phyloP scores from a whole-genome alignment of 2,888 invertebrate species.

The Ectemnius lituratus region DNA sequence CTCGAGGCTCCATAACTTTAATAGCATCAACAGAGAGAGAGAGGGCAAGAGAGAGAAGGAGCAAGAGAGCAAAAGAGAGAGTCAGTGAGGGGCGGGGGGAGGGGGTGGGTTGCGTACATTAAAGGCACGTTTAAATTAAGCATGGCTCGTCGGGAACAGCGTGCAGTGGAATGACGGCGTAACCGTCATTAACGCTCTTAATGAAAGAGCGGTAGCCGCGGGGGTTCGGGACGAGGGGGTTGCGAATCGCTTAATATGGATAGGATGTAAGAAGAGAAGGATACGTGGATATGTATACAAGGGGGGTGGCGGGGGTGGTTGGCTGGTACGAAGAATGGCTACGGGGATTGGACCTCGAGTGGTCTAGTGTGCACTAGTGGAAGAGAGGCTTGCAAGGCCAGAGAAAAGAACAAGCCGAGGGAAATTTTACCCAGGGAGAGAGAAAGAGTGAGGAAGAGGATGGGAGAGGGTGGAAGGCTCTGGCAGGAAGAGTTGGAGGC shows the following conservation, averaged over 20 bases:
- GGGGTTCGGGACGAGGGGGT: slow-evolving; percentile 70
- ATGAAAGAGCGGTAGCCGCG: slow-evolving; percentile 61
- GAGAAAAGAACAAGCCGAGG: slow-evolving; percentile 25
- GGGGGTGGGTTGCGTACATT: slow-evolving; percentile 20
- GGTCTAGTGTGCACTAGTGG: slow-evolving; percentile 48
- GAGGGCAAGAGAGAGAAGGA: not conserved
- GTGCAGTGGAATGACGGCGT: slow-evolving; percentile 41
- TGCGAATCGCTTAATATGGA: slow-evolving; percentile 67
- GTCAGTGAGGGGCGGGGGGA: no score
- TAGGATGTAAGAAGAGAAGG: slow-evolving; percentile 44
- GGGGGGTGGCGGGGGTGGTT: not conserved
- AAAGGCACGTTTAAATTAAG: slow-evolving; percentile 48
- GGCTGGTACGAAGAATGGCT: not conserved
- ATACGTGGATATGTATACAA: not conserved
- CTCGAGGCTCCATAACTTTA: slow-evolving; percentile 40
- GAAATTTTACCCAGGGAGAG: slow-evolving; percentile 32
- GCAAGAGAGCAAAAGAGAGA: no score
- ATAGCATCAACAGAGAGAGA: slow-evolving; percentile 45
- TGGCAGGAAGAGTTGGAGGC: slow-evolving; percentile 41
- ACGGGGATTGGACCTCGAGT: slow-evolving; percentile 37
- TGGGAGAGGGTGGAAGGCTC: no score
- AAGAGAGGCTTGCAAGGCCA: slow-evolving; percentile 43
- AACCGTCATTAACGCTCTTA: slow-evolving; percentile 69
- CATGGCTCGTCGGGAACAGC: slow-evolving; percentile 23
- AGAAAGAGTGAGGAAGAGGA: no score